Evolutionary conservation across 2,888 invertebrate genomes (phyloP), one percentile per base, ranked within the genome.

Genomic region (Drosophila borealis): DNA sequence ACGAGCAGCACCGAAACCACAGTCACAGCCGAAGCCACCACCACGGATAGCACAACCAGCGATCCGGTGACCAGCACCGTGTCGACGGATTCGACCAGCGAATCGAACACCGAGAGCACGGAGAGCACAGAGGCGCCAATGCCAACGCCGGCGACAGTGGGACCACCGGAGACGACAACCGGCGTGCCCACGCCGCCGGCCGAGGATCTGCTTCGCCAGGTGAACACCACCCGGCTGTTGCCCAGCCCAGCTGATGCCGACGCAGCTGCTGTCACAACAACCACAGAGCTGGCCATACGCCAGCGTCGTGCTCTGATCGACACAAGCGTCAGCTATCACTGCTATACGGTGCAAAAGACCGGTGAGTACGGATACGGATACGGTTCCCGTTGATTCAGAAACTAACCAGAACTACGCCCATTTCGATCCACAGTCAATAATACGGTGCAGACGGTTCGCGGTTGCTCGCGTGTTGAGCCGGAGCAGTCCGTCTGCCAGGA

Each of bases 391-490:
- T 25, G 8, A 25, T 14, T 19, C 17, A 10, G 3, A 29, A 10
- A 5, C 33, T n/a, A 21, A 34, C 3, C 33, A 2, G 19, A 34
- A 29, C 51, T 56, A 10, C 37, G 29, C 29, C 29, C 29, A 8
- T 29, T 29, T 29, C 29, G 0, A 29, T n/a, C 14, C 9, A 6
- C 37, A 91, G 91, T 70, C 1, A 88, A 88, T 41, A 82, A 78
- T 48, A 70, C 77, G 0, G 42, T 48, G 48, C 55, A 54, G 4
- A 74, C 78, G 1, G 73, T 90, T 25, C 92, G 91, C 17, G 92
- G 91, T 11, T 91, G 91, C 68, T 80, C 89, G 11, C 91, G 90
- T 5, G 85, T 90, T 0, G 42, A 55, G 34, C 63, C 86, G 10
- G 39, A 56, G 50, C 80, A 90, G 48, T 70, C 78, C 4, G 91